A percentile compares a stretch with the other conserved stretches of the same genome.
Evolutionary conservation across 2,113 vertebrate species (phyloP).

Genomic region (Sander vitreus): DNA sequence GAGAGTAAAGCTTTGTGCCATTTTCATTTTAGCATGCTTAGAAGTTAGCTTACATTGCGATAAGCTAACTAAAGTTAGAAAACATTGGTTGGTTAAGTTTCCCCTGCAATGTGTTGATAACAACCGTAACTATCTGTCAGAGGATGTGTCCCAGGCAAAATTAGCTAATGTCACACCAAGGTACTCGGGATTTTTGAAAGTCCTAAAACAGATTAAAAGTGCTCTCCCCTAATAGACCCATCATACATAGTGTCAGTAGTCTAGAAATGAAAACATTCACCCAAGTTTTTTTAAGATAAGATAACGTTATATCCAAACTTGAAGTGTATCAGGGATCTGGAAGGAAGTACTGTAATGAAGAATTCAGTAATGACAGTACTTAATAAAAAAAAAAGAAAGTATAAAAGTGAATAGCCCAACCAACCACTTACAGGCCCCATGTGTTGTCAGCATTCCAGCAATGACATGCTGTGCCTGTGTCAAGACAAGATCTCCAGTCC

Average conservation of each 20-base stretch:
- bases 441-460: slow-evolving; percentile 71
- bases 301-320: not conserved
- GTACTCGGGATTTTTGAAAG: too few relatives aligned
- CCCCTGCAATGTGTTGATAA: not conserved
- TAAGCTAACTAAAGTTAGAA: not conserved
- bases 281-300: not conserved
- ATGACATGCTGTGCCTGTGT: slow-evolving; percentile 64
- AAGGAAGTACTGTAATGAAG: not conserved
- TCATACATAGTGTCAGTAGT: not conserved
- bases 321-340: not conserved
- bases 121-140: not conserved
- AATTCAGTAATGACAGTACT: slow-evolving; percentile 3
- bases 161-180: not conserved
- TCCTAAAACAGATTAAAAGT: not conserved
- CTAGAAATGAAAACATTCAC: not conserved
- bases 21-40: not conserved
- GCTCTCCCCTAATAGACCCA: not conserved
- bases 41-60: not conserved
- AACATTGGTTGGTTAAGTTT: not conserved
- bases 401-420: slow-evolving; percentile 8
- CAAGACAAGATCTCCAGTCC: slow-evolving; percentile 50
- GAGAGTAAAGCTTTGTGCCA: not conserved
- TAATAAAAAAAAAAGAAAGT: not conserved
- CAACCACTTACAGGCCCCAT: not conserved
- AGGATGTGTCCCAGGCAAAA: not conserved